A percentile compares a stretch with the other conserved stretches of the same genome.
Evolutionary conservation across 2,797 vertebrate species (phyloP).

Genomic region (Phoeniculus purpureus): DNA sequence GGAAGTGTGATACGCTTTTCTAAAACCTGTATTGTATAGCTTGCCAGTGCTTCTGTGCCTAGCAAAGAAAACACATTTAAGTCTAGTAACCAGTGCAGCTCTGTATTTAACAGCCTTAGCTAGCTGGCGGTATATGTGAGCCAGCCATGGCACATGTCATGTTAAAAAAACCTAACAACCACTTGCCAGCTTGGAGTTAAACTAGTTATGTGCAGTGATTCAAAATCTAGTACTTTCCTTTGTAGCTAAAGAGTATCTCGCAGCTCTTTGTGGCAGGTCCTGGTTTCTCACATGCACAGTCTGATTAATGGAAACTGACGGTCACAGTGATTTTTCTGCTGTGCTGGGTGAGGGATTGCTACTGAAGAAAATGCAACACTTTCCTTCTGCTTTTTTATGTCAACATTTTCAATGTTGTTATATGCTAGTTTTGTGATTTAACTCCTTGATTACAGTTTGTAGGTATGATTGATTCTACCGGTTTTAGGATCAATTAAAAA

Average conservation of each 20-base stretch:
- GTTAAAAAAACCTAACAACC: not conserved
- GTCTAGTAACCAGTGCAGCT: not conserved
- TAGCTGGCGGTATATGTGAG: not conserved
- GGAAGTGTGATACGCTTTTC: not conserved
- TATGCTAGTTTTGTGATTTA: not conserved
- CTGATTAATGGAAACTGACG: not conserved
- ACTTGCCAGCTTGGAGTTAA: not conserved
- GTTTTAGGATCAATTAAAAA: too few relatives aligned
- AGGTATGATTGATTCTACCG: not conserved
- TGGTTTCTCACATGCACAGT: not conserved
- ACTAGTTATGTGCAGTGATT: not conserved
- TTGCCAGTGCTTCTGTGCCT: not conserved
- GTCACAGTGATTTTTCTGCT: accelerated
- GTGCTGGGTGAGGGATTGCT: not conserved
- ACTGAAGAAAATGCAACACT: not conserved
- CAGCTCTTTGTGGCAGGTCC: accelerated
- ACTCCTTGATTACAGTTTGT: not conserved
- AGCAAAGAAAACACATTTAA: not conserved
- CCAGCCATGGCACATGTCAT: not conserved
- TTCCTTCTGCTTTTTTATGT: not conserved
- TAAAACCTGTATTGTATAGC: not conserved
- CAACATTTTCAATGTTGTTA: not conserved
- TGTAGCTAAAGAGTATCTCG: not conserved
- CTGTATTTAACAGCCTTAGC: not conserved
- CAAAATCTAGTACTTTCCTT: not conserved